Conservation (phyloP, 2,113 vertebrate species). For the Ursus arctos region DNA sequence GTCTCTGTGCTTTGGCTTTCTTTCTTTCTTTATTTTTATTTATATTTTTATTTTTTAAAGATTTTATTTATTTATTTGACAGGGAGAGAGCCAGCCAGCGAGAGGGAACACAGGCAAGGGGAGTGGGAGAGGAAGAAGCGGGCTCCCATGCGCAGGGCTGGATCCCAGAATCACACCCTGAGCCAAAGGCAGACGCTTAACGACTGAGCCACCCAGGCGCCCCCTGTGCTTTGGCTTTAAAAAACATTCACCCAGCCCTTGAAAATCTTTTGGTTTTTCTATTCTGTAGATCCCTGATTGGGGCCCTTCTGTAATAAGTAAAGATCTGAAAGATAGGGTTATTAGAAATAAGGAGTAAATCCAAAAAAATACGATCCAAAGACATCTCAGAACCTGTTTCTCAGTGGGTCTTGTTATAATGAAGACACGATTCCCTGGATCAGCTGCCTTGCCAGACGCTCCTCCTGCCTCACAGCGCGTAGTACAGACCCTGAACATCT, state of each 20-base stretch:
- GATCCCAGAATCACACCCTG: too few species aligned
- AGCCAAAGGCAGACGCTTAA: too few species aligned
- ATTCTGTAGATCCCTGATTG: neutral
- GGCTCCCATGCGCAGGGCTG: too few species aligned
- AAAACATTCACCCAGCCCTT: conserved; percentile 46
- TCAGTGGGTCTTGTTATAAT: neutral
- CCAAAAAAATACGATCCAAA: neutral
- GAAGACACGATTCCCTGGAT: too few species aligned
- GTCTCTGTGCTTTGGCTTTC: conserved; percentile 54
- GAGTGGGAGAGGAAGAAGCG: too few species aligned
- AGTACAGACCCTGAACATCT: neutral
- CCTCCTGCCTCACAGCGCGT: accelerated
- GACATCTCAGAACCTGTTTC: neutral
- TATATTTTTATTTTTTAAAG: too few species aligned
- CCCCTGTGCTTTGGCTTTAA: conserved; percentile 61
- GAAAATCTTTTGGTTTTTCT: neutral
- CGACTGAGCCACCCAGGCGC: too few species aligned
- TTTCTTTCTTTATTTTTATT: too few species aligned
- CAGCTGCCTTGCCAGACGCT: neutral
- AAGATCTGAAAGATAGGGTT: neutral
- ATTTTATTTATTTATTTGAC: too few species aligned
- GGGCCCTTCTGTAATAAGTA: neutral
- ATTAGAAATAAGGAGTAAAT: neutral
- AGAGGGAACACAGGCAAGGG: too few species aligned
- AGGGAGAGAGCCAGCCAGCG: too few species aligned